Percentiles rank a stretch among this genome's conserved stretches.
Evolutionary conservation across 2,888 invertebrate species (phyloP).

Genomic region (Fissipunctia ypsillon): DNA sequence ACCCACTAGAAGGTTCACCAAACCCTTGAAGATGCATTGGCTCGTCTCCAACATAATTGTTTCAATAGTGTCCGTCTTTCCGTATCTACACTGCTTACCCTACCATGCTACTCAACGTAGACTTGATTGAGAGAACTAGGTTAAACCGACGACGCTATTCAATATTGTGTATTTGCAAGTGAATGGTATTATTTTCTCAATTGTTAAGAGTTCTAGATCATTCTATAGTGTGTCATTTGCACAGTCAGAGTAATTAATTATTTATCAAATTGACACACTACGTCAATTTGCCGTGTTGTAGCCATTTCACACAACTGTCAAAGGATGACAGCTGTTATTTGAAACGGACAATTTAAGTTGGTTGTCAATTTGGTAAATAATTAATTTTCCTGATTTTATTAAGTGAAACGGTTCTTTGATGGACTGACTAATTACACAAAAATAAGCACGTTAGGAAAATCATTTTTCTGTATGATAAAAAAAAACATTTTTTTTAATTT

Average conservation of each 20-base stretch:
- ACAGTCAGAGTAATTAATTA: no score
- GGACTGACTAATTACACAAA: no score
- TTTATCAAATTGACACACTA: not conserved
- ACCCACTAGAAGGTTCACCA: not conserved
- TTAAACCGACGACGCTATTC: slow-evolving; percentile 15
- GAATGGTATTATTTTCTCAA: slow-evolving; percentile 2
- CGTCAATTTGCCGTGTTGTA: not conserved
- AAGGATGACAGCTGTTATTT: not conserved
- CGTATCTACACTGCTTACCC: slow-evolving; percentile 26
- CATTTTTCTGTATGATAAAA: not conserved
- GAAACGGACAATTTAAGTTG: not conserved
- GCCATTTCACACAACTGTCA: not conserved
- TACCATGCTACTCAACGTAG: slow-evolving; percentile 17
- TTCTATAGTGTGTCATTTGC: no score
- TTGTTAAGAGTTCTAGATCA: no score
- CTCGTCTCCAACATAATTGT: slow-evolving; percentile 39
- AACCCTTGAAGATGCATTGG: slow-evolving; percentile 35
- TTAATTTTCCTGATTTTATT: not conserved
- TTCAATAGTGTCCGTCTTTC: slow-evolving; percentile 23
- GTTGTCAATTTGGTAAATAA: not conserved
- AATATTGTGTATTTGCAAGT: slow-evolving; percentile 10
- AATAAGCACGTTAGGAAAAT: not conserved
- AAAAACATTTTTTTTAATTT: not conserved
- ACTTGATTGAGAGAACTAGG: slow-evolving; percentile 39
- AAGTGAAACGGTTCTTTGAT: not conserved